These are phyloP conservation scores for Gila robusta DNA, from an alignment of 2,797 vertebrate species.

Conservation along the genomic window DNA sequence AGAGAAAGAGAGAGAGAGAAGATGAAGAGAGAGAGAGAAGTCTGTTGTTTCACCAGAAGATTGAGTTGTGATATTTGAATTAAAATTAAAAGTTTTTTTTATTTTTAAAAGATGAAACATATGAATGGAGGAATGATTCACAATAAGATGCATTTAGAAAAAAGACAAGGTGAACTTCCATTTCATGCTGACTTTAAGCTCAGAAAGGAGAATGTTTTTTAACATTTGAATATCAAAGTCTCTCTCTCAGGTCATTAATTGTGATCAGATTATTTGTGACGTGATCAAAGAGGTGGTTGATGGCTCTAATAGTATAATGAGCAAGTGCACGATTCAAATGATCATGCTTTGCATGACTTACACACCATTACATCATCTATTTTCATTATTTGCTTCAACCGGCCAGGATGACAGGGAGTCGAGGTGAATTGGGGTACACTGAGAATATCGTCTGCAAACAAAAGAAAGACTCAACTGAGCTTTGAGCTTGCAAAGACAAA, in stretches of 20 bases:
- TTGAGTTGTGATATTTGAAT: not conserved
- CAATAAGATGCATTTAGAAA: not conserved
- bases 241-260: not conserved
- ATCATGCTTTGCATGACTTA: slow-evolving; percentile 44
- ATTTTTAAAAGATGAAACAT: not conserved
- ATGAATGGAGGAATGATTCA: not conserved
- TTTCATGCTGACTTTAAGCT: not conserved
- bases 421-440: slow-evolving; percentile 38
- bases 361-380: slow-evolving; percentile 60
- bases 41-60: not conserved
- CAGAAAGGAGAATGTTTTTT: not conserved
- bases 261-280: not conserved
- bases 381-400: slow-evolving; percentile 50
- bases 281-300: not conserved
- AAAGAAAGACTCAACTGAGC: slow-evolving; percentile 17
- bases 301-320: slow-evolving; percentile 37
- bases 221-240: slow-evolving; percentile 3
- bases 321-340: slow-evolving; percentile 47
- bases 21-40: too few relatives aligned
- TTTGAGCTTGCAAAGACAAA: slow-evolving; percentile 11
- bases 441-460: slow-evolving; percentile 17
- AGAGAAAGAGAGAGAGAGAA: not conserved
- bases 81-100: not conserved
- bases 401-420: slow-evolving; percentile 18
- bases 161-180: not conserved